Conservation (phyloP, 1,140 invertebrate species). For the Agrypnia vestita region DNA sequence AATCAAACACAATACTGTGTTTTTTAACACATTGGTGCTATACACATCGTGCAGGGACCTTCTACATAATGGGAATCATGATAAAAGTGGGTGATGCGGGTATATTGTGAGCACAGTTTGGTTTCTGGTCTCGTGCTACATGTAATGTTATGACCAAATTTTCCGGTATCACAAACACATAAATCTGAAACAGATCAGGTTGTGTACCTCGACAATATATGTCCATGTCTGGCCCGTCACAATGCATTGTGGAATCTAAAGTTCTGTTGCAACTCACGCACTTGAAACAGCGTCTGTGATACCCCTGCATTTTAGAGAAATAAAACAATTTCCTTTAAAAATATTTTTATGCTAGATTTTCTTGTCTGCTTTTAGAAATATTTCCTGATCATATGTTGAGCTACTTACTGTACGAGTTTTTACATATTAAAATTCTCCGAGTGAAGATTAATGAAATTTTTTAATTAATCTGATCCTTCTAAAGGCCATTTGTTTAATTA, state of each 20-base stretch:
- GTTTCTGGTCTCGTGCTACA: slow-evolving; percentile 34
- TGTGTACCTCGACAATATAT: slow-evolving; percentile 93
- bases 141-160: slow-evolving; percentile 12
- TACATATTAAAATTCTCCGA: too few relatives aligned
- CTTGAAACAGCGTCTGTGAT: slow-evolving; percentile 93
- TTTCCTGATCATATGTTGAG: too few relatives aligned
- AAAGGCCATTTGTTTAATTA: too few relatives aligned
- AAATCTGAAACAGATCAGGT: slow-evolving; percentile 42
- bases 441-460: too few relatives aligned
- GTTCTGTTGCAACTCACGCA: slow-evolving; percentile 91
- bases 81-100: slow-evolving; percentile 28
- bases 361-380: too few relatives aligned
- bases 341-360: not conserved
- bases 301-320: slow-evolving; percentile 76
- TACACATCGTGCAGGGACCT: slow-evolving; percentile 37
- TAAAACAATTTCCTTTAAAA: slow-evolving; percentile 5
- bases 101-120: slow-evolving; percentile 44
- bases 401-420: too few relatives aligned
- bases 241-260: slow-evolving; percentile 94
- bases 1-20: slow-evolving; percentile 5
- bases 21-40: slow-evolving; percentile 6
- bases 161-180: slow-evolving; percentile 52
- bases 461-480: too few relatives aligned
- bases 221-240: slow-evolving; percentile 93
- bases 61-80: not conserved